Percentiles rank a stretch among this genome's conserved stretches.
Conservation (phyloP, 2,888 invertebrate species). For the Ligdia adustata region DNA sequence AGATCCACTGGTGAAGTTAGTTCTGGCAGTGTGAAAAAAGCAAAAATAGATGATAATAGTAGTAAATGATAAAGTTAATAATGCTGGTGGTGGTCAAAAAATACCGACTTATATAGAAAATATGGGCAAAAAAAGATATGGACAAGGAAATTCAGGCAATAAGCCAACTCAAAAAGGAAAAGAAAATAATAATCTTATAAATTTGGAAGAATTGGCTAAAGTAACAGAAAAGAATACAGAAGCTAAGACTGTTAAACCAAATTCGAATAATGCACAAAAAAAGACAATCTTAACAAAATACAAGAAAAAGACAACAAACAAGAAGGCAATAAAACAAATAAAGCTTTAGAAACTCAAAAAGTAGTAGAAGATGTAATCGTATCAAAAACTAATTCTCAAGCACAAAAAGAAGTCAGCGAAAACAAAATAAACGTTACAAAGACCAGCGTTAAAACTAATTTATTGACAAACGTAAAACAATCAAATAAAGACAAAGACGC, state of each 20-base stretch:
- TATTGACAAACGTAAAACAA: no score
- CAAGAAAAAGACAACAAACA: not conserved
- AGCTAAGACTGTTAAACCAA: not conserved
- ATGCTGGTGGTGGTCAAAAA: constrained; percentile 25
- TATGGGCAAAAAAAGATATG: constrained; percentile 11
- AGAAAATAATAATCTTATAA: no score
- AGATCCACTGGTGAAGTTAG: constrained; percentile 11
- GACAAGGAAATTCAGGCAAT: no score
- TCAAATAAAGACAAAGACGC: no score
- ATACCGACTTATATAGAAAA: not conserved
- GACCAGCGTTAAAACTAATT: no score
- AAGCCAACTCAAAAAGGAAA: no score
- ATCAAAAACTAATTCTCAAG: not conserved
- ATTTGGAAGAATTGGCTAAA: constrained; percentile 12
- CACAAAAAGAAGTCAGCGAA: not conserved
- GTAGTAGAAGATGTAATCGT: not conserved
- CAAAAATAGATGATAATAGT: constrained; percentile 8
- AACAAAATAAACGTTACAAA: no score
- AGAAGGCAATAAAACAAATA: not conserved
- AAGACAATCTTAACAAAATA: constrained; percentile 14
- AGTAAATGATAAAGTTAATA: constrained; percentile 12
- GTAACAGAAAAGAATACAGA: not conserved
- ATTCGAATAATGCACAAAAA: constrained; percentile 7
- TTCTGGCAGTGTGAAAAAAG: constrained; percentile 18
- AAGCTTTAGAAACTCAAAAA: not conserved